Conservation (phyloP, 1,140 invertebrate genomes). For the Drosophila sulfurigaster region DNA sequence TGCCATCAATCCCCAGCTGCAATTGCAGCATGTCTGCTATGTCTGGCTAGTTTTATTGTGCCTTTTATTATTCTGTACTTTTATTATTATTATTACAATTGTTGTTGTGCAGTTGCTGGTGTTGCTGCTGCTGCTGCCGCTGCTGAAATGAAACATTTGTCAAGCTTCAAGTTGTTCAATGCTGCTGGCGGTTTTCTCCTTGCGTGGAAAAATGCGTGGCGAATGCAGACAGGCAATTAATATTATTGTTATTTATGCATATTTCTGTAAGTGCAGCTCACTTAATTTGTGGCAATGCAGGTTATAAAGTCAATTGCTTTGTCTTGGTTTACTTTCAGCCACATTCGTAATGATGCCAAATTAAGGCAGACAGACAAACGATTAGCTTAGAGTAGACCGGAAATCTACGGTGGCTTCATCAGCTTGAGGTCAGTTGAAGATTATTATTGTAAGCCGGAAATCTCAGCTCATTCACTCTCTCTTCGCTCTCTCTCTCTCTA, state of each 20-base stretch:
- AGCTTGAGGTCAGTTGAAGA: constrained; percentile 11
- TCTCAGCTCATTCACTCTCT: not conserved
- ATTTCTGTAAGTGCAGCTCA: constrained; percentile 42
- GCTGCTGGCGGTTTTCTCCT: constrained; percentile 33
- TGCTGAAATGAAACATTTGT: constrained; percentile 55
- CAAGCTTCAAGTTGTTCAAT: constrained; percentile 40
- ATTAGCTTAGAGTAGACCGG: constrained; percentile 20
- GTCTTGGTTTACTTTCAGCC: constrained; percentile 72
- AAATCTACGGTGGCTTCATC: constrained; percentile 10
- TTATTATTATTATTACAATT: constrained; percentile 53
- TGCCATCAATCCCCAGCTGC: constrained; percentile 65
- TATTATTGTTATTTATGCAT: constrained; percentile 71
- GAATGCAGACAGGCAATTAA: constrained; percentile 76
- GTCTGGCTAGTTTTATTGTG: constrained; percentile 44
- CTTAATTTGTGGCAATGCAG: constrained; percentile 66
- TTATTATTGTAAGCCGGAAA: constrained; percentile 24
- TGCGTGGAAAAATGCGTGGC: constrained; percentile 65
- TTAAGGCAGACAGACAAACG: not conserved
- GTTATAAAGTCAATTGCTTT: constrained; percentile 75
- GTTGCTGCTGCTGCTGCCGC: not conserved
- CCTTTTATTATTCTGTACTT: constrained; percentile 66
- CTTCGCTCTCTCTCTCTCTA: not conserved
- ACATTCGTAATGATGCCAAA: constrained; percentile 10
- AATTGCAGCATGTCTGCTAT: constrained; percentile 38
- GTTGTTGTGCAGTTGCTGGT: not conserved